Evolutionary conservation across 2,113 vertebrate genomes (phyloP), one percentile per base, ranked within the genome.

Genomic region (cat (Felis catus)): DNA sequence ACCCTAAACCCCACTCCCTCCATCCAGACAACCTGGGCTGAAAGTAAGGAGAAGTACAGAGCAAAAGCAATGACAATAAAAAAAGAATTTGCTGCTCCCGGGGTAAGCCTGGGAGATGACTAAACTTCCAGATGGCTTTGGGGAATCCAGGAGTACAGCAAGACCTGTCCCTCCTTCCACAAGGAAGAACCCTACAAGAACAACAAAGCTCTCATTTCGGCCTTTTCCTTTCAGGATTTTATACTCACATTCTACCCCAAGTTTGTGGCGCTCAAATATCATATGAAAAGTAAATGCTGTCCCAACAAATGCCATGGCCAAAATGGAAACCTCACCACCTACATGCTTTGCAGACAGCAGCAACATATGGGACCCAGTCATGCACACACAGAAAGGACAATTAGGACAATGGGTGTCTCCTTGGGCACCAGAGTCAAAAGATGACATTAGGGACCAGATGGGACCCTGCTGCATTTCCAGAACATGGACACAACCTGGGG

Each of bases 281-380:
- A 9, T 2, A 53, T 9, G 3, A 53, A 97, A 84, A 11, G 55
- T 3, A 18, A 87, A 70, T 7, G 39, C 4, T 45, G 9, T 9
- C 18, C 48, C 18, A 16, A 29, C 0, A 1, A 71, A n/a, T 4
- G 45, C 8, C 36, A 58, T 1, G 21, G 7, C 53, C 23, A 41
- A 31, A 36, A 13, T 3, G 48, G 33, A 66, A 84, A n/a, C 18
- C 7, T 13, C 8, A 12, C 29, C 48, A 36, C 1, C 53, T 48
- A 61, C 33, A 66, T 1, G 9, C 12, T 71, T 6, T 84, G 23
- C 29, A 48, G 61, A 79, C 0, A 33, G 10, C 25, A 65, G 29
- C 48, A 25, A 23, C 4, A 2, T 4, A 7, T 2, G 1, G 16
- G 31, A 9, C 19, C 21, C 16, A 36, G 7, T 1, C 71, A 80